These are phyloP conservation scores for Ptychochromis oligacanthus DNA, from an alignment of 2,113 vertebrate genomes.

Conservation along the genomic window DNA sequence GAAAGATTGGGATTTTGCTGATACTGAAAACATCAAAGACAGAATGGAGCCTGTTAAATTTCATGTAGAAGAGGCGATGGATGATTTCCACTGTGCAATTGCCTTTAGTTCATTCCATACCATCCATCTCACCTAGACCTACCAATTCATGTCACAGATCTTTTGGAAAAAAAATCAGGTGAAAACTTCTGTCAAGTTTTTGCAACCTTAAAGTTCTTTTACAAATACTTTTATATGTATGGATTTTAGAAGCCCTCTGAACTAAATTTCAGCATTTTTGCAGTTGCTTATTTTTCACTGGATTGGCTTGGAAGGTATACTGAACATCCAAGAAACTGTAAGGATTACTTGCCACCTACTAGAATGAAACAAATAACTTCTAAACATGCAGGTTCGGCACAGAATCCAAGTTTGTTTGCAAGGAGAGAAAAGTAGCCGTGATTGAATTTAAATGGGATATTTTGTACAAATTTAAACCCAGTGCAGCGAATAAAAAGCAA, in stretches of 20 bases:
- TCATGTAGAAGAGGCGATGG: not conserved
- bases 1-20: not conserved
- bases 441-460: not conserved
- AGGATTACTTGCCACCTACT: not conserved
- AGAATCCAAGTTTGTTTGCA: not conserved
- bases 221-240: not conserved
- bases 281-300: not conserved
- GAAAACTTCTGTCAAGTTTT: not conserved
- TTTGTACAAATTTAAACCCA: not conserved
- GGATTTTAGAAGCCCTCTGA: not conserved
- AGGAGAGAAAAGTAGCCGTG: not conserved
- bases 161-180: too few relatives aligned
- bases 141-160: too few relatives aligned
- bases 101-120: not conserved
- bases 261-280: not conserved
- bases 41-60: not conserved
- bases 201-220: not conserved
- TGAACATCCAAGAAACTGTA: not conserved
- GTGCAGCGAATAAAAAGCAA: too few relatives aligned
- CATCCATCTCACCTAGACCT: not conserved
- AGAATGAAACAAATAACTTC: not conserved
- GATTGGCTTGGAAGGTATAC: not conserved
- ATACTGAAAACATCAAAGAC: not conserved
- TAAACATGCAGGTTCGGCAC: not conserved
- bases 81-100: not conserved